Base-by-base conservation (phyloP, 2,888 invertebrate genomes). In the Zygogramma bicolorata region DNA sequence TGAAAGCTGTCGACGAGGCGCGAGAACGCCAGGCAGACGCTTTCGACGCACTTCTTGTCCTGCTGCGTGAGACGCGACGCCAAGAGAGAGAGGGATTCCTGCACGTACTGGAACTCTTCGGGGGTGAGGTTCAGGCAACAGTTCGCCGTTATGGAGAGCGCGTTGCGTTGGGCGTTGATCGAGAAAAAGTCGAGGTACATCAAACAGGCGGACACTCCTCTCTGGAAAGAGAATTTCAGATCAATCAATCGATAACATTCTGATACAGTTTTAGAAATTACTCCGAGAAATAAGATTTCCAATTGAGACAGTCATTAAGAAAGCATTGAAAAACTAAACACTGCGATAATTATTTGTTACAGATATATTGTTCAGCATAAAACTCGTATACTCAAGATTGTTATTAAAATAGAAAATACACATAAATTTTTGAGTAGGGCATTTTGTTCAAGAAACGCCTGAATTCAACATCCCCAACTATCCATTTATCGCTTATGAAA, bases 121-220 rank as follows among this genome's bases (percentile, higher is more conserved):
- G 93, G 90, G 49, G 95, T 95, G 81, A 98, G 90, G 88, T 96
- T 97, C 86, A 97, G 94, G 86, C 98, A 99, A 88, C 99, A 99
- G 87, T 99, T 99, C 69, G 99, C 98, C 0, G 98, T 97, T 79
- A 99, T 96, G 25, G 97, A 95, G 68, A 99, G 89, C 1, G 99
- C 98, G 58, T 98, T 95, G 38, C 99, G 93, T 88, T 99, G 99
- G 13, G 99, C 98, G 84, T 96, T 96, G 83, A 98, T 97, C 59
- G 98, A 98, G 89, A 99, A 99, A 90, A 99, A 99, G 86, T 99
- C 99, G 85, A 99, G 90, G 86, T 96, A 99, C 84, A 95, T 98
- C 79, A 99, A 91, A 86, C 98, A 98, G 2, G 99, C 97, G 4
- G 97, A 93, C 2, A 99, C 98, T 31, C 99, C 99, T 79, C 96